Conservation (phyloP, 2,113 vertebrate species). For the Lethenteron camtschaticum region DNA sequence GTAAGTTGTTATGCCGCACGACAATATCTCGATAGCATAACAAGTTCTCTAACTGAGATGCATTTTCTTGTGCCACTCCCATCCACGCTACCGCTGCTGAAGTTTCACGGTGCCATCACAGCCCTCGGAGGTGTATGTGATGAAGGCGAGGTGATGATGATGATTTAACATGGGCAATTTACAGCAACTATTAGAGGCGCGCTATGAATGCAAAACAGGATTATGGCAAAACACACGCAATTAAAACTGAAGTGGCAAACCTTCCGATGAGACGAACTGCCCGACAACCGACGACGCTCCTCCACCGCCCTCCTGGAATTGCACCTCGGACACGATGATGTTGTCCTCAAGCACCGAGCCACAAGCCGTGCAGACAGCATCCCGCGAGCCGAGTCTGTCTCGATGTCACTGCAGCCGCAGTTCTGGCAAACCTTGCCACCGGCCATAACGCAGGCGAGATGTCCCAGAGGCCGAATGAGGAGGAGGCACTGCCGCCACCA, state of each 20-base stretch:
- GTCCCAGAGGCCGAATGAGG: neutral
- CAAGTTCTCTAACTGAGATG: too few relatives aligned
- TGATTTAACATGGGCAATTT: too few relatives aligned
- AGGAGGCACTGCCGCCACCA: neutral
- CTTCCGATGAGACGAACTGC: constrained; percentile 78
- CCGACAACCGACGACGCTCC: constrained; percentile 71
- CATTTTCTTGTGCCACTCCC: too few relatives aligned
- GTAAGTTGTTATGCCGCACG: too few relatives aligned
- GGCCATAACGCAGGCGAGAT: constrained; percentile 20
- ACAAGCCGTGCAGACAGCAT: constrained; percentile 67
- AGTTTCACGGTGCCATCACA: too few relatives aligned
- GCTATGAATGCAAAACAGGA: too few relatives aligned
- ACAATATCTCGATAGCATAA: too few relatives aligned
- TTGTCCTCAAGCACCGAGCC: constrained; percentile 87
- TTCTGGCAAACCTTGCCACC: constrained; percentile 43
- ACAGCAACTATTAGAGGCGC: too few relatives aligned
- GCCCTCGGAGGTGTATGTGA: too few relatives aligned
- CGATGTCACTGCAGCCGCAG: constrained; percentile 64
- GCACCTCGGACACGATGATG: constrained; percentile 87
- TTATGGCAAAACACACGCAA: too few relatives aligned
- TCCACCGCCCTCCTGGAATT: constrained; percentile 76
- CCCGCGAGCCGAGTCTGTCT: constrained; percentile 68
- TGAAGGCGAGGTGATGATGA: too few relatives aligned
- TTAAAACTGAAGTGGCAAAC: constrained; percentile 20
- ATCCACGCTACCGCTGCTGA: too few relatives aligned